These are phyloP conservation scores for Acheta domesticus DNA, from an alignment of 2,888 invertebrate genomes.

Conservation along the genomic window DNA sequence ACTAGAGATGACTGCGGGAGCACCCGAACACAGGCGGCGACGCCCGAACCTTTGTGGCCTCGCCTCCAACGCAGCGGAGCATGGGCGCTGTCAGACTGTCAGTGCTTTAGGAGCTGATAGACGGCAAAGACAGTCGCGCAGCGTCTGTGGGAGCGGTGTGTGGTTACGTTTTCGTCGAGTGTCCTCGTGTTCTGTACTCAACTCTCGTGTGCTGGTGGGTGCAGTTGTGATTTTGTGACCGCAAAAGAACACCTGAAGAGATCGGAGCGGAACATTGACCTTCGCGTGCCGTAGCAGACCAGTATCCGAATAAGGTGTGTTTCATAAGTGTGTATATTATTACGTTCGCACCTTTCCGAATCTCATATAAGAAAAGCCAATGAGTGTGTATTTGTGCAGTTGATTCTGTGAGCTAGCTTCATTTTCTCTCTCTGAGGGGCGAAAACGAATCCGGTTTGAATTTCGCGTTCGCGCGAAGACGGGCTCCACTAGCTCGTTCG, in stretches of 20 bases:
- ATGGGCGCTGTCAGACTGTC: slow-evolving; percentile 11
- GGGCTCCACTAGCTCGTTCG: no score
- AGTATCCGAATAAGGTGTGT: slow-evolving; percentile 1
- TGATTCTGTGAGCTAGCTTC: no score
- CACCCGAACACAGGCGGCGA: not conserved
- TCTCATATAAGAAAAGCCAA: no score
- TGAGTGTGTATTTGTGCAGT: no score
- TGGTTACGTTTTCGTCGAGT: not conserved
- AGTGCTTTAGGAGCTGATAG: not conserved
- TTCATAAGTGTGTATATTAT: not conserved
- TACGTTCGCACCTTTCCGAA: not conserved
- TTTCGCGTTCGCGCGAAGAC: no score
- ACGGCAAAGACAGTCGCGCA: not conserved
- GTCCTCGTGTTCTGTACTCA: not conserved
- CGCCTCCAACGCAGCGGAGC: not conserved
- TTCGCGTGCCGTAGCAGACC: not conserved
- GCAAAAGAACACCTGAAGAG: no score
- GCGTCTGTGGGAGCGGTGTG: not conserved
- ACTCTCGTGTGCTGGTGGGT: not conserved
- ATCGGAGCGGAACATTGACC: not conserved
- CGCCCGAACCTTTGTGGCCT: not conserved
- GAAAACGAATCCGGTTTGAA: no score
- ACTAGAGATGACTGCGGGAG: not conserved
- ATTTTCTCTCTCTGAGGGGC: no score
- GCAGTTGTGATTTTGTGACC: no score